Base-by-base conservation (phyloP, 2,888 invertebrate species). In the Epistrophe eligans region DNA sequence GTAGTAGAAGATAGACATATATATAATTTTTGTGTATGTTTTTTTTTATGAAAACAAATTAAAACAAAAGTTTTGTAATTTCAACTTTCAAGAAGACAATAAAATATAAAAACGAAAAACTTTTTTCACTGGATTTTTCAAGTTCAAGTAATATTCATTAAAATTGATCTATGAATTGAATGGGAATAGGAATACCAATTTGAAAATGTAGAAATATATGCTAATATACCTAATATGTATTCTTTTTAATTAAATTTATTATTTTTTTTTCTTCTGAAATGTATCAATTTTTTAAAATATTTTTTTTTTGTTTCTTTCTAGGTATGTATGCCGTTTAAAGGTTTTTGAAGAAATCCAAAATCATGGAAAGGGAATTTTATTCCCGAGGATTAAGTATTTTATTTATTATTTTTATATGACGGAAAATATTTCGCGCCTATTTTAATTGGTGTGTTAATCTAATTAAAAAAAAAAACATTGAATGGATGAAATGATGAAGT, bases 231-330 rank as follows among this genome's bases (percentile, higher is more conserved):
- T 28, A 28, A 28, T 28, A 5, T 28, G 2, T 4, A 28, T 5
- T 24, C 4, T 32, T 32, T 32, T 32, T 32, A 32, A 32, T 32
- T 32, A 32, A 32, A 32, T 32, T 32, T 32, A 32, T 32, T 28
- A n/a, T 48, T 15, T 28, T 66, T 43, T 17, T 6, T 48, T 17
- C 1, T 17, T 28, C 2, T 38, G 6, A 40, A 32, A 55, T n/a
- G 24, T 3, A 52, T 24, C 9, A 45, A 40, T 28, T 24, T 11
- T 19, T 72, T 40, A 40, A 60, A 19, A 45, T 64, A 28, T 77
- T 19, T 50, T 9, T 45, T 62, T 62, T 74, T 35, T 66, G n/a
- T 81, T 55, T 85, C 81, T 58, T 85, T 85, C 58, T 60, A 85
- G 85, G 85, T 85, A 81, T 77, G 85, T 81, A 40, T 48, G 48